Base-by-base conservation (phyloP, 2,113 vertebrate species). In the Petaurus breviceps region DNA sequence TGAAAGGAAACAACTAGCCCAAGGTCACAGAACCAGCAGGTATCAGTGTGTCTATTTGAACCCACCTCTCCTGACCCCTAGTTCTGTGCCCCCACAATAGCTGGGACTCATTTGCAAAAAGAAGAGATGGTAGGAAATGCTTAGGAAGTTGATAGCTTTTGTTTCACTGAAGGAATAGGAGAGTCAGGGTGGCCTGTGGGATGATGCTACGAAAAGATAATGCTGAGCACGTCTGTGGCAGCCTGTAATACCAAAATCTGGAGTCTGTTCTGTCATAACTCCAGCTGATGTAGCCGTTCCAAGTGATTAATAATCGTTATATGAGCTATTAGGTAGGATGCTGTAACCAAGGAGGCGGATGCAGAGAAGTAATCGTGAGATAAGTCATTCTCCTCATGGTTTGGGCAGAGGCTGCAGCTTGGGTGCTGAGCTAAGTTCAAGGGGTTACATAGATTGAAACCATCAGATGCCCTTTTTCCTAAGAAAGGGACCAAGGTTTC, bases 271-370 rank as follows among this genome's bases (percentile, higher is more conserved):
- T 68, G 57, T 96, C 51, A 19, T 49, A 28, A 90, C 11, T 94
- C 52, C 93, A 54, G 94, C 93, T 55, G n/a, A 94, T 90, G 91
- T 50, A 14, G 91, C 92, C 51, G 19, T 96, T 95, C 91, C 89
- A n/a, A 90, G 95, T 97, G 96, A 96, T 96, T 95, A 95, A 96
- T 96, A 93, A 26, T 93, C 46, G 92, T 95, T 95, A 51, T 52
- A 91, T 53, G 95, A 92, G 91, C 61, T 90, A 54, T 96, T 97
- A 91, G 94, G 92, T 50, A 96, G 9, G 3, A 92, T 90, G 94
- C 93, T 77, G 92, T 51, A 91, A 92, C 92, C 51, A 95, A 95
- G 51, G 95, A 95, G 89, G 51, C 16, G 93, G 93, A 51, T 91
- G 89, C 94, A 77, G 51, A 90, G 77, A 92, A 89, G 8, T 68